These are phyloP conservation scores for Platyscapa corneri DNA, from an alignment of 1,140 invertebrate genomes.

Conservation along the genomic window DNA sequence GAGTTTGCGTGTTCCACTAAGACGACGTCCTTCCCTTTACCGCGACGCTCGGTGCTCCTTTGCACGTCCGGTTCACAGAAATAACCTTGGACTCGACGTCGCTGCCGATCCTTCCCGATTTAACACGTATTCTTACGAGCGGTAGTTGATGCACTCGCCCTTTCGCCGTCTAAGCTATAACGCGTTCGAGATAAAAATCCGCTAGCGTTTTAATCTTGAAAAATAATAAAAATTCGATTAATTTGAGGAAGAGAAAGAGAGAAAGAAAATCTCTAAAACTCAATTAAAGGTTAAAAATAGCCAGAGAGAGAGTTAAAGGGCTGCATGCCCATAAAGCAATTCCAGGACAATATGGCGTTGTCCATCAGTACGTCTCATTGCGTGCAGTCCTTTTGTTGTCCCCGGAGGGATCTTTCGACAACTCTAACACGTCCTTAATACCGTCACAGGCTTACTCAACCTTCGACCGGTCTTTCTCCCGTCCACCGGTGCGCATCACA, in stretches of 20 bases:
- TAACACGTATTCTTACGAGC: no score
- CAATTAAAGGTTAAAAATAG: slow-evolving; percentile 17
- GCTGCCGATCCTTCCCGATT: no score
- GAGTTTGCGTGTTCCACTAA: background rate
- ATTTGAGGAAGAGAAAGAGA: background rate
- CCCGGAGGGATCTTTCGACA: slow-evolving; percentile 65
- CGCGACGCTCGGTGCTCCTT: no score
- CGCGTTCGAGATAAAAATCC: no score
- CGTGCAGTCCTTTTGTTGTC: slow-evolving; percentile 71
- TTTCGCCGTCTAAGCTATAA: no score
- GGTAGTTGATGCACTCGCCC: no score
- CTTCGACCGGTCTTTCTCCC: slow-evolving; percentile 42
- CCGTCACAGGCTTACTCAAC: slow-evolving; percentile 64
- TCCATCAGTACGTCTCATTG: slow-evolving; percentile 64
- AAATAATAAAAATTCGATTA: no score
- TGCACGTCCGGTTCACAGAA: no score
- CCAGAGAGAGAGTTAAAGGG: slow-evolving; percentile 23
- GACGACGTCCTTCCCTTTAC: background rate
- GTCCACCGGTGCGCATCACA: no score
- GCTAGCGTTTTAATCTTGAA: no score
- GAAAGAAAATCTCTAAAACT: background rate
- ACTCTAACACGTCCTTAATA: slow-evolving; percentile 73
- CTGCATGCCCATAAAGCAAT: slow-evolving; percentile 58
- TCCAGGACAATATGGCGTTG: slow-evolving; percentile 68
- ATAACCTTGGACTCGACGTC: no score